Evolutionary conservation across 2,888 invertebrate genomes (phyloP), one percentile per base, ranked within the genome.

Genomic region (Eledona agricola): DNA sequence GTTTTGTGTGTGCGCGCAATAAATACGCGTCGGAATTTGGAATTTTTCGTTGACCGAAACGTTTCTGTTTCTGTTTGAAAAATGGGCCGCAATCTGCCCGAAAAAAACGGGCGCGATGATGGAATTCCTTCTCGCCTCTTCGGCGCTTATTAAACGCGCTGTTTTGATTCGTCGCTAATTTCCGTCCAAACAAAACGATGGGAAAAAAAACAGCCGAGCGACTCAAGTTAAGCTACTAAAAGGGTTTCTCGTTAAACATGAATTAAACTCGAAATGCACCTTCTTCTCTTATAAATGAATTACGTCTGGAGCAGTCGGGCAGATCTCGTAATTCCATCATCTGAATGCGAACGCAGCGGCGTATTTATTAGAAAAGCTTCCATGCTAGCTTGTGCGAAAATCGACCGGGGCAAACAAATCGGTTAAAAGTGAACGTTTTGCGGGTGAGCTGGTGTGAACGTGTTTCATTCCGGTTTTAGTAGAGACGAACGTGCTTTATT

Each of bases 201-300:
- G n/a, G n/a, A n/a, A n/a, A n/a, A n/a, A n/a, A n/a, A n/a, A n/a
- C n/a, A n/a, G n/a, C n/a, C n/a, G n/a, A n/a, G n/a, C n/a, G n/a
- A n/a, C n/a, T n/a, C n/a, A n/a, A n/a, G n/a, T 29, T 19, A 4
- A 32, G 29, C 34, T 34, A 15, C 32, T 45, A 22, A 45, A 47
- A 47, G 47, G 35, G 47, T 47, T 9, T 12, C 11, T 28, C 19
- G 38, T 47, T 47, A 47, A 47, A 47, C 29, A 28, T 28, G 13
- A 47, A 47, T 47, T 47, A 37, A 47, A 47, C 29, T 34, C 17
- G 19, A 34, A 35, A 35, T 43, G 43, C 31, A 11, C 17, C 28
- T 37, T 47, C 28, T 37, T 47, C 35, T 37, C 35, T 47, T 47
- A 37, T 37, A 37, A 47, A 47, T 20, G 37, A 47, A 47, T 47